A percentile compares a stretch with the other conserved stretches of the same genome.
phyloP scores from a whole-genome alignment of 2,797 vertebrate genomes.

The Alca torda region DNA sequence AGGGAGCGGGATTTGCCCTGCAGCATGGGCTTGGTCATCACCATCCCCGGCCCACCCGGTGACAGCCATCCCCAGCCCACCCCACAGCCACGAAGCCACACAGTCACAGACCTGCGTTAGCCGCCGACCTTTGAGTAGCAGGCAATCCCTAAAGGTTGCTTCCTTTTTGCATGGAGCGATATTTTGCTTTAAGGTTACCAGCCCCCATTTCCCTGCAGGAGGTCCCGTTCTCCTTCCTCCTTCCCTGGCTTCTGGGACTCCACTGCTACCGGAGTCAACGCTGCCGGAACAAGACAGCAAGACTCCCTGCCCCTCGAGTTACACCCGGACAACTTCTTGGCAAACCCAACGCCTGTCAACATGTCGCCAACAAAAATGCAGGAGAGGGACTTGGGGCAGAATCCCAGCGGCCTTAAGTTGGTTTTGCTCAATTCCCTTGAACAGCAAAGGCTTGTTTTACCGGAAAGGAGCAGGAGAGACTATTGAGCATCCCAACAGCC shows the following conservation, averaged over 20 bases:
- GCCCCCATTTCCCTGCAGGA: not conserved
- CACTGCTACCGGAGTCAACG: not conserved
- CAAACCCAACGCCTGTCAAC: not conserved
- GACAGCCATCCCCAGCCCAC: not conserved
- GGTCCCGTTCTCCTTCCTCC: not conserved
- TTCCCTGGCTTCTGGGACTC: not conserved
- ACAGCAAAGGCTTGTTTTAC: not conserved
- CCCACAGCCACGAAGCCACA: rapidly evolving
- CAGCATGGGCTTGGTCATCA: rapidly evolving
- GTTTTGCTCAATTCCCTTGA: not conserved
- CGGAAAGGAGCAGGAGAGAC: not conserved
- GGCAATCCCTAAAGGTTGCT: not conserved
- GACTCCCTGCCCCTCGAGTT: not conserved
- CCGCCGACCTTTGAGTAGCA: not conserved
- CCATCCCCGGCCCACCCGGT: not conserved
- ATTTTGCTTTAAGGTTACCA: not conserved
- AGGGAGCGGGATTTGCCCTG: not conserved
- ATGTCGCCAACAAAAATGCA: rapidly evolving
- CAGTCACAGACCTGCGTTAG: rapidly evolving
- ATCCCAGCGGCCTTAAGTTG: not conserved
- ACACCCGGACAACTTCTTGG: not conserved
- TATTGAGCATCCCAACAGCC: not conserved
- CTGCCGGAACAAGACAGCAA: not conserved
- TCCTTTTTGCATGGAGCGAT: not conserved
- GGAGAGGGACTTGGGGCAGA: not conserved